Conservation (phyloP, 1,140 invertebrate species). For the Aleiodes sp. region DNA sequence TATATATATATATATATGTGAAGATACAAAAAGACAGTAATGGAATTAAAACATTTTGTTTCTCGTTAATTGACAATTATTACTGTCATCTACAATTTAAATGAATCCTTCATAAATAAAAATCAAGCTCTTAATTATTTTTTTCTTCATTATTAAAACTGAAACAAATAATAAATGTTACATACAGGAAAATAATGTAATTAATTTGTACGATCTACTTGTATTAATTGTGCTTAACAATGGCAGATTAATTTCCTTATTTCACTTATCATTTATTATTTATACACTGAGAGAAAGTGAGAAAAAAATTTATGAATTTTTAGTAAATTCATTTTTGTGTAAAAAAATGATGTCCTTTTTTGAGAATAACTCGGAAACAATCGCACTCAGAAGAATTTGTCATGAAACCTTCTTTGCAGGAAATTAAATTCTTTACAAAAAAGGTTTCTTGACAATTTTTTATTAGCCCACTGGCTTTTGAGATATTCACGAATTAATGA, state of each 20-base stretch:
- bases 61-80: not conserved
- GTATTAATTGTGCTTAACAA: not conserved
- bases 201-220: conserved; percentile 1
- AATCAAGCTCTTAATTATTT: not conserved
- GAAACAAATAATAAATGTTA: no score
- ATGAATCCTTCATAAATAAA: not conserved
- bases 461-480: no score
- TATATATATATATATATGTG: conserved; percentile 2
- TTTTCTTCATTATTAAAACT: conserved; percentile 10
- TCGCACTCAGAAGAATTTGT: no score
- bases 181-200: not conserved
- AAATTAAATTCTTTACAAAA: no score
- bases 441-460: no score
- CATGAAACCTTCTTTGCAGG: no score
- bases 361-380: no score
- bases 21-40: not conserved
- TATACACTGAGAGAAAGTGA: not conserved
- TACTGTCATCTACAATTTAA: no score
- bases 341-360: no score
- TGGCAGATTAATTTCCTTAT: not conserved
- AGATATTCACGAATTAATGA: no score
- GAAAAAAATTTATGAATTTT: not conserved
- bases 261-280: not conserved
- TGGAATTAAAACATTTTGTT: not conserved
- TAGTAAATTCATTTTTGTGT: not conserved